Conservation (phyloP, 2,797 vertebrate species). For the Alosa sapidissima region DNA sequence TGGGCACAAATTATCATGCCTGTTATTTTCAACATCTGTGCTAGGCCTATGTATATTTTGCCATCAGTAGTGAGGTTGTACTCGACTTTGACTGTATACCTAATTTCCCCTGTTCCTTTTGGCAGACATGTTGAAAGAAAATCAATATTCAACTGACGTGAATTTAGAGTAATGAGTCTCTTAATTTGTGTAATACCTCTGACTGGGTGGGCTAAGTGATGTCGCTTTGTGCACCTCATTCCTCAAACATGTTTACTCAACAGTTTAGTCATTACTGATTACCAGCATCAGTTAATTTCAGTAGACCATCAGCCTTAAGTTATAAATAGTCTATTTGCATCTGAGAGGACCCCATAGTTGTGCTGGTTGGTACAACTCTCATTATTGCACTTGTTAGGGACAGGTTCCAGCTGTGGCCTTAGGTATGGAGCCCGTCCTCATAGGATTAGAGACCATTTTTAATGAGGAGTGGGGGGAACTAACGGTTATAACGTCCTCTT, state of each 20-base stretch:
- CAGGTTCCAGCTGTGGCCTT: conserved; percentile 23
- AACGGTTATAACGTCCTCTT: neutral
- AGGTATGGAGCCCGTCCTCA: neutral
- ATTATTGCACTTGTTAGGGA: conserved; percentile 20
- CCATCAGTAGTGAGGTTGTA: neutral
- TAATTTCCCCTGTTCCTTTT: neutral
- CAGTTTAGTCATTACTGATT: neutral
- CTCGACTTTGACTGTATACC: neutral
- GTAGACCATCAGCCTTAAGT: neutral
- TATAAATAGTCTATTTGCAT: neutral
- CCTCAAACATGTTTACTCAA: neutral
- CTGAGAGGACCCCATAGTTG: neutral
- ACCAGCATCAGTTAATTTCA: neutral
- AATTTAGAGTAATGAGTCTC: conserved; percentile 26
- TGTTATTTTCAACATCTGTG: neutral
- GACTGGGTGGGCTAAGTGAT: neutral
- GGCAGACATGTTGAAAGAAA: conserved; percentile 20
- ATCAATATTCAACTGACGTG: conserved; percentile 36
- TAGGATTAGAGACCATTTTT: neutral
- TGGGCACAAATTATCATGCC: neutral
- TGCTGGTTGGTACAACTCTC: neutral
- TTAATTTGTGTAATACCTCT: neutral
- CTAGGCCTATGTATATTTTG: neutral
- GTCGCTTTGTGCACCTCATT: neutral
- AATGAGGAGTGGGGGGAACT: neutral